A percentile compares a stretch with the other conserved stretches of the same genome.
Conservation (phyloP, 1,140 invertebrate genomes). For the Nymphalis io region DNA sequence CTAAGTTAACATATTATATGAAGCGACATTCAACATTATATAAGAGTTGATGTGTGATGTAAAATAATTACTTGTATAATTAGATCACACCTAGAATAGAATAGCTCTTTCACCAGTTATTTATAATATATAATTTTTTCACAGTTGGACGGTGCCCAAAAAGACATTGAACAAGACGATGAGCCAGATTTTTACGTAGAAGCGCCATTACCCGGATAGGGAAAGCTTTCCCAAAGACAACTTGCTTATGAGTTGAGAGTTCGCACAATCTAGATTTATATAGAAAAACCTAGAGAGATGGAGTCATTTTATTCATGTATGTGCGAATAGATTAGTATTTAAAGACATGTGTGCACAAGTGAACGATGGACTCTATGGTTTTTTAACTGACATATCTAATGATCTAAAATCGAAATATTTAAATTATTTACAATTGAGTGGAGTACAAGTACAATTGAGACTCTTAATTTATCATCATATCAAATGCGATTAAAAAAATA, state of each 20-base stretch:
- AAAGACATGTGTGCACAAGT: too few species aligned
- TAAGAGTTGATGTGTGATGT: conserved; percentile 11
- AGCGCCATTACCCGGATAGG: conserved; percentile 85
- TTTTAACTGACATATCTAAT: too few species aligned
- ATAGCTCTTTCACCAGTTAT: conserved; percentile 30
- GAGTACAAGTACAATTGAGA: too few species aligned
- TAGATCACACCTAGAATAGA: conserved; percentile 34
- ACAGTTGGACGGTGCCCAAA: conserved; percentile 91
- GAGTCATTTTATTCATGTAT: too few species aligned
- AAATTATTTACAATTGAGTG: too few species aligned
- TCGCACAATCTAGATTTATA: conserved; percentile 3
- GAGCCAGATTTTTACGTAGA: conserved; percentile 96
- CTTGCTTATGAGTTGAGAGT: neutral
- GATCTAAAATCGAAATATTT: too few species aligned
- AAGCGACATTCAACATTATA: neutral
- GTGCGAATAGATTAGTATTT: too few species aligned
- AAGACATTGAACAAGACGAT: conserved; percentile 87
- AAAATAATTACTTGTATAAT: conserved; percentile 25
- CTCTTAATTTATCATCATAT: too few species aligned
- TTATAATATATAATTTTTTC: conserved; percentile 52
- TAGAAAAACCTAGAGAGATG: neutral
- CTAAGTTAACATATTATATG: neutral
- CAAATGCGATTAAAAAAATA: too few species aligned
- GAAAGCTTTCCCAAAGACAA: neutral
- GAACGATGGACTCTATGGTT: too few species aligned